These are phyloP conservation scores for Myrmecobius fasciatus DNA, from an alignment of 2,113 vertebrate genomes.

Conservation along the genomic window DNA sequence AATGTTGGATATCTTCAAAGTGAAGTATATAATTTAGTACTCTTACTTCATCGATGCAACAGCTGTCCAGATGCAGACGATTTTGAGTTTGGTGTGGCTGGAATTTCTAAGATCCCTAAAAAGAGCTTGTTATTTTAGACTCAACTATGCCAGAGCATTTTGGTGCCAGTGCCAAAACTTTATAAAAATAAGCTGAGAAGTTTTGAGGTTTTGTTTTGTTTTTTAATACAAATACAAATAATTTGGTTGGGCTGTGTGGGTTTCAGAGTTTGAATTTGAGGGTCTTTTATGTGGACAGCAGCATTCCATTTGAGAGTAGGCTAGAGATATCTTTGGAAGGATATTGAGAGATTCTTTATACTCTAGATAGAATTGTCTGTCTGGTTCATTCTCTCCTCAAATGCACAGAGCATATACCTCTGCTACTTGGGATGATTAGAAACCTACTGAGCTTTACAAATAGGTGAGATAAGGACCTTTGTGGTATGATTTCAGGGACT, in stretches of 20 bases:
- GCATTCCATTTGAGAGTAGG: neutral
- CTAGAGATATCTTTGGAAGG: neutral
- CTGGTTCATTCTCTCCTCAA: neutral
- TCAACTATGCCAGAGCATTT: constrained; percentile 30
- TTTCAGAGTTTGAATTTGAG: neutral
- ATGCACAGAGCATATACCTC: neutral
- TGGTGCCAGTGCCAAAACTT: neutral
- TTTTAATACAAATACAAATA: neutral
- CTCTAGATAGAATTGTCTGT: neutral
- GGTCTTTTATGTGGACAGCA: neutral
- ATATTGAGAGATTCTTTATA: neutral
- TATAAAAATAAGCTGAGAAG: constrained; percentile 45
- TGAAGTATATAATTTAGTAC: constrained; percentile 45
- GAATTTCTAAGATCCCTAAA: constrained; percentile 64
- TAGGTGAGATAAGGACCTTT: neutral
- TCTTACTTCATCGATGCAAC: constrained; percentile 4
- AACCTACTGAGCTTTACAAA: neutral
- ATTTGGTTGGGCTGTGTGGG: neutral
- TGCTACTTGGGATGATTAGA: neutral
- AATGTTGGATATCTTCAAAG: neutral
- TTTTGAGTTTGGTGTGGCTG: constrained; percentile 71
- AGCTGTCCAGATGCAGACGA: constrained; percentile 43
- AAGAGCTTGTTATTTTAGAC: constrained; percentile 64
- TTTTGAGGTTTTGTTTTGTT: constrained; percentile 8
- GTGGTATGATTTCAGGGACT: neutral